Conservation (phyloP, 2,797 vertebrate species). For the Diceros bicornis region DNA sequence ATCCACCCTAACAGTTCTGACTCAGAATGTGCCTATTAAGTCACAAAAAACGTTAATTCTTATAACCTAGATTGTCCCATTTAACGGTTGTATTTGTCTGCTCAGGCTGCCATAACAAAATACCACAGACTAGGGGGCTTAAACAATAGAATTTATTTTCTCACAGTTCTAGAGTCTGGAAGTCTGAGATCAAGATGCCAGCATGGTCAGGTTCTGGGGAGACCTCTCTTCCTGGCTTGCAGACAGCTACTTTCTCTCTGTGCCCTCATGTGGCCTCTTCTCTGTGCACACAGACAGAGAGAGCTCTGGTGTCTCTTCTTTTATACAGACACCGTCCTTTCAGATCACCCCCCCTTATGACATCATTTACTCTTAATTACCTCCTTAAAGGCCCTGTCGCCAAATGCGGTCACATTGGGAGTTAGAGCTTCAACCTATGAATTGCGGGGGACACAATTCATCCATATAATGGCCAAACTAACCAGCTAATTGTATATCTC, state of each 20-base stretch:
- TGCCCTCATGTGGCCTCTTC: background rate
- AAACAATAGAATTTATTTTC: background rate
- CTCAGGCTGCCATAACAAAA: background rate
- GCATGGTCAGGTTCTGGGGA: background rate
- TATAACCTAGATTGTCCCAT: background rate
- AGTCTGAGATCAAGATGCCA: background rate
- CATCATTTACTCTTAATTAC: background rate
- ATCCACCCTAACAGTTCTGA: background rate
- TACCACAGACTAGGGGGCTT: background rate
- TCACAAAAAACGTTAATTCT: background rate
- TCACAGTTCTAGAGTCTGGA: background rate
- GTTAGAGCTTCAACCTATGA: background rate
- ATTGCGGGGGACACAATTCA: background rate
- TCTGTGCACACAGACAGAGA: too few species aligned
- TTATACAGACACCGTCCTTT: too few species aligned
- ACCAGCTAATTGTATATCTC: background rate
- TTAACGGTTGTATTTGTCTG: background rate
- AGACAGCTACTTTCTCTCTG: too few species aligned
- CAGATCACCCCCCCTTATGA: background rate
- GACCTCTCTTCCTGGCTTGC: background rate
- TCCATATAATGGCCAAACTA: background rate
- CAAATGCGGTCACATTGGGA: too few species aligned
- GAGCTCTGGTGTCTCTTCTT: background rate
- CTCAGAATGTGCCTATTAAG: background rate
- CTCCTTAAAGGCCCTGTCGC: background rate